phyloP scores from a whole-genome alignment of 2,797 vertebrate species.

The Acipenser oxyrinchus region DNA sequence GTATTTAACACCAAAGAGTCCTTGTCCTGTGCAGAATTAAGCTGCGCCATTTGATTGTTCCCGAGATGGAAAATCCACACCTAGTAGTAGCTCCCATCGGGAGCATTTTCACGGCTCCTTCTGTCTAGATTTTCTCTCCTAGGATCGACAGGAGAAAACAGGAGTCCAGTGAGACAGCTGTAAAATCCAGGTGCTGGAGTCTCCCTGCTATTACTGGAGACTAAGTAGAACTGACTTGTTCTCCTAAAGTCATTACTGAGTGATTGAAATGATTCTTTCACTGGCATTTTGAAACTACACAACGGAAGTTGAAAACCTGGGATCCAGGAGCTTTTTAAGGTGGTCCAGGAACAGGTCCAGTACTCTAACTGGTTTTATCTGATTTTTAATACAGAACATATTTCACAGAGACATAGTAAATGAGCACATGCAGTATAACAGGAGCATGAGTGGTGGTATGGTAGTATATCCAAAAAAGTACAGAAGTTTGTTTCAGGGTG shows the following conservation, averaged over 20 bases:
- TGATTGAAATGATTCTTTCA: neutral
- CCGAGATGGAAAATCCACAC: neutral
- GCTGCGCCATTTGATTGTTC: neutral
- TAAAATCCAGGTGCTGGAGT: constrained; percentile 7
- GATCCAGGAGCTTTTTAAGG: neutral
- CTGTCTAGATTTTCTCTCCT: constrained; percentile 60
- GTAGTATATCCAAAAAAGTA: too few species aligned
- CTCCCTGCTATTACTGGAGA: constrained; percentile 3
- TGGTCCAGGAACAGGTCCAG: neutral
- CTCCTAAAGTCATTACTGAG: constrained; percentile 1
- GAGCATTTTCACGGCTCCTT: constrained; percentile 60
- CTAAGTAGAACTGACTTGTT: constrained; percentile 7
- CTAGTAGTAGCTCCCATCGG: constrained; percentile 11
- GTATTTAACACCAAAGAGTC: too few species aligned
- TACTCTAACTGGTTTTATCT: constrained; percentile 2
- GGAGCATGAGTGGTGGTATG: too few species aligned
- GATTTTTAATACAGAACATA: too few species aligned
- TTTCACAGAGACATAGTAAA: too few species aligned
- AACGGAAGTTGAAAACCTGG: neutral
- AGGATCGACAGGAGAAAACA: constrained; percentile 46
- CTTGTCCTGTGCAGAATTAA: neutral
- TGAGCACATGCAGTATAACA: too few species aligned
- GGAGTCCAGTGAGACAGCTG: constrained; percentile 8
- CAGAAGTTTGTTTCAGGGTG: too few species aligned
- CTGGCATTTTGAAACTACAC: neutral